These are phyloP conservation scores for Nothoprocta pentlandii DNA, from an alignment of 2,113 vertebrate genomes.

Conservation along the genomic window DNA sequence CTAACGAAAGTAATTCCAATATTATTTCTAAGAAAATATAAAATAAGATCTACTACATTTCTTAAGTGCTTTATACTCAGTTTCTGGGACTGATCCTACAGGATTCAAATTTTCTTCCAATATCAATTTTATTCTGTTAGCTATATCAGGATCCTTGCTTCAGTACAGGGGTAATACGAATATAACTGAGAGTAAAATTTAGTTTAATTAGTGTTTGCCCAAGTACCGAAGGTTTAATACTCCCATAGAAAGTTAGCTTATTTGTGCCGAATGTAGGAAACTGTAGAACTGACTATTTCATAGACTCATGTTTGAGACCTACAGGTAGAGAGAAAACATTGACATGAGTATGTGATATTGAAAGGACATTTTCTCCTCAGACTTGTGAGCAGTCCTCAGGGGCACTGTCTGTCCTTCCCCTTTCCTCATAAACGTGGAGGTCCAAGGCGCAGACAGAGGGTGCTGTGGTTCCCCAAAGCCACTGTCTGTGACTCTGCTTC, in stretches of 20 bases:
- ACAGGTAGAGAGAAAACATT: background rate
- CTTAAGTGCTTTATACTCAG: background rate
- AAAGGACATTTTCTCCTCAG: background rate
- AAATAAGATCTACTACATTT: background rate
- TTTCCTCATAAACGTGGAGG: background rate
- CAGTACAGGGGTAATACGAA: background rate
- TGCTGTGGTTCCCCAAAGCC: background rate
- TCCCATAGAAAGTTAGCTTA: background rate
- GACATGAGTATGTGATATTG: background rate
- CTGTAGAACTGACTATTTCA: background rate
- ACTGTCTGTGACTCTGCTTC: background rate
- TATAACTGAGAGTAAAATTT: background rate
- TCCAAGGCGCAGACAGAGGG: background rate
- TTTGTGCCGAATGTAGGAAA: background rate
- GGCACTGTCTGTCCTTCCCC: background rate
- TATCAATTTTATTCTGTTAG: background rate
- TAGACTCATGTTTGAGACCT: background rate
- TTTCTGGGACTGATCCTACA: background rate
- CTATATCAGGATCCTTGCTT: background rate
- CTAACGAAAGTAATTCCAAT: background rate
- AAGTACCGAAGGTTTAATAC: background rate
- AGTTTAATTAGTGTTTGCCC: background rate
- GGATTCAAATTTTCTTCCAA: background rate
- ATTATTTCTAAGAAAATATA: conserved; percentile 6
- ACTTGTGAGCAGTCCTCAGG: background rate